Conservation (phyloP, 2,113 vertebrate genomes). For the Lepus timidus region DNA sequence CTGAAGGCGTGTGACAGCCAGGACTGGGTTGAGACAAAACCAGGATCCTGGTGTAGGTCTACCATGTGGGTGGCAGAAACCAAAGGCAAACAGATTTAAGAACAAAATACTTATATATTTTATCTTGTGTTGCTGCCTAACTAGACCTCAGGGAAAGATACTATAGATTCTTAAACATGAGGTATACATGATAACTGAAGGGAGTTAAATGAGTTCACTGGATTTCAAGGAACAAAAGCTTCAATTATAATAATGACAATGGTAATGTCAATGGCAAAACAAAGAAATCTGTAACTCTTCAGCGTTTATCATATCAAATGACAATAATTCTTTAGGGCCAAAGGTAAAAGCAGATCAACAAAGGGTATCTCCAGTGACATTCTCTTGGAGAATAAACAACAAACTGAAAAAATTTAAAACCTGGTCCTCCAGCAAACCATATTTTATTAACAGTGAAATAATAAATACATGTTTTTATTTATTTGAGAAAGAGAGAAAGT, state of each 20-base stretch:
- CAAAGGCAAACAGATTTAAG: neutral
- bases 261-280: slow-evolving; percentile 7
- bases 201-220: neutral
- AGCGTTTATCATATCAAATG: slow-evolving; percentile 8
- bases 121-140: neutral
- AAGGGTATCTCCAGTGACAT: neutral
- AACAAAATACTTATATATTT: neutral
- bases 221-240: neutral
- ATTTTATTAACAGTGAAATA: neutral
- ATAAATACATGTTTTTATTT: neutral
- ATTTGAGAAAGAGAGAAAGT: neutral
- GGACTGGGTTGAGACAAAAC: too few relatives aligned
- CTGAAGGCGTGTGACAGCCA: too few relatives aligned
- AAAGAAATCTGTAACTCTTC: slow-evolving; percentile 55
- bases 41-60: too few relatives aligned
- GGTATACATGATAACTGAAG: neutral
- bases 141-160: slow-evolving; percentile 12
- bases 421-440: neutral
- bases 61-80: too few relatives aligned
- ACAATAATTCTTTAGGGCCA: slow-evolving; percentile 29
- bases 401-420: slow-evolving; percentile 37
- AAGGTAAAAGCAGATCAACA: slow-evolving; percentile 44
- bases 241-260: neutral
- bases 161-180: neutral
- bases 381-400: neutral